Base-by-base conservation (phyloP, 2,888 invertebrate species). In the Tuta absoluta region DNA sequence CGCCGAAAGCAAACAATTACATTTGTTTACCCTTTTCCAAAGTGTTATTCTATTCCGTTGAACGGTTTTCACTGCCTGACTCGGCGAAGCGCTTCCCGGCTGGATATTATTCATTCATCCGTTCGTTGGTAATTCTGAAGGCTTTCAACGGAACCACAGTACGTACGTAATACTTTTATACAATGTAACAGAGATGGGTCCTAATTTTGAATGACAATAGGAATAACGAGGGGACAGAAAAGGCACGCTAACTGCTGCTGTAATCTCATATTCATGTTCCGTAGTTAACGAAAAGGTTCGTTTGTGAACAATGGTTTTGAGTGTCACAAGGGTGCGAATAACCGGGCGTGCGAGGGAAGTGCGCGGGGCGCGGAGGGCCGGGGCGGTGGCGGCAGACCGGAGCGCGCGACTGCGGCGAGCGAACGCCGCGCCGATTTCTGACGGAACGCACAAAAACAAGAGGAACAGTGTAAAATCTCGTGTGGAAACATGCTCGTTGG, bases 251-350 rank as follows among this genome's bases (percentile, higher is more conserved):
- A 61, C 61, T 61, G 61, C 37, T 19, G 63, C 62, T 56, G 63
- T 63, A 62, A 66, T 64, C 64, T 63, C 65, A 64, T 63, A 63
- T 60, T 65, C 65, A 62, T 45, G 63, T 21, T 49, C 56, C 57
- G 62, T 65, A 80, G 71, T 80, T 72, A 76, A 67, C 73, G 68
- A 75, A 80, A 79, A 78, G 81, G 82, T 83, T 83, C 79, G 81
- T 83, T 84, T 81, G 79, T 78, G 85, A 85, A 86, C 87, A 88
- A 89, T 84, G 85, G 88, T 87, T 86, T 89, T 81, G 79, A 89
- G 89, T 91, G 87, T 89, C 88, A 89, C 89, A 89, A 89, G 89
- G 89, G 89, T 86, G 89, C 87, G 87, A 89, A 89, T 84, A 85
- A 89, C 83, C 88, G 86, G 86, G 82, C 81, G 84, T 86, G 85